Conservation (phyloP, 2,888 invertebrate genomes). For the Odontothrips loti region DNA sequence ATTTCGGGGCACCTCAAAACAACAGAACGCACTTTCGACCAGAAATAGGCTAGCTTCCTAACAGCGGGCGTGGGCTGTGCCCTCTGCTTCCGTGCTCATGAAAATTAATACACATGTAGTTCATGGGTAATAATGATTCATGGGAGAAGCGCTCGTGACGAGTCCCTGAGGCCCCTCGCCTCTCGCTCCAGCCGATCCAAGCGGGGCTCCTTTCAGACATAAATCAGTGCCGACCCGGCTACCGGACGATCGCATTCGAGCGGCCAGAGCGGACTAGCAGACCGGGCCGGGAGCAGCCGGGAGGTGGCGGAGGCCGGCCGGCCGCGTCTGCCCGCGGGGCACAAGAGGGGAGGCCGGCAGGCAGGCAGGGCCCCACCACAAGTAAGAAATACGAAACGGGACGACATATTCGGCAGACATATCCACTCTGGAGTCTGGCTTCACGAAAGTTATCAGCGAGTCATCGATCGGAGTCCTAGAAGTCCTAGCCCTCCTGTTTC, state of each 20-base stretch:
- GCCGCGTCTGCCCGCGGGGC: background rate
- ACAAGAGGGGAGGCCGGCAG: background rate
- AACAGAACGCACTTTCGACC: no score
- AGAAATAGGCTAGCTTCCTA: no score
- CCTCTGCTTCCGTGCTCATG: background rate
- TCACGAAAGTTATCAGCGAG: no score
- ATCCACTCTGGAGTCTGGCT: no score
- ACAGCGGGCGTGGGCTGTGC: no score
- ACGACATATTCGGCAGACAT: no score
- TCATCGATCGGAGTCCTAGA: no score
- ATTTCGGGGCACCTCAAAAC: no score
- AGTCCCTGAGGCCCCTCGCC: background rate
- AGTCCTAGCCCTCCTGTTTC: no score
- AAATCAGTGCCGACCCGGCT: constrained; percentile 19
- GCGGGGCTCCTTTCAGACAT: constrained; percentile 9
- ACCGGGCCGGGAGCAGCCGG: background rate
- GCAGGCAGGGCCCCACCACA: background rate
- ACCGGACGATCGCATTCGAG: constrained; percentile 5
- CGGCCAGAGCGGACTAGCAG: no score
- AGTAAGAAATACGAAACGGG: no score
- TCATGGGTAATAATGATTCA: background rate
- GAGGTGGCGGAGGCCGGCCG: background rate
- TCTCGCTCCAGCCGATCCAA: background rate
- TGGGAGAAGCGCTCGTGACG: background rate
- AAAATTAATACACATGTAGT: constrained; percentile 8